Evolutionary conservation across 2,797 vertebrate species (phyloP), one percentile per base, ranked within the genome.

Genomic region (Coranthus polyacanthus): DNA sequence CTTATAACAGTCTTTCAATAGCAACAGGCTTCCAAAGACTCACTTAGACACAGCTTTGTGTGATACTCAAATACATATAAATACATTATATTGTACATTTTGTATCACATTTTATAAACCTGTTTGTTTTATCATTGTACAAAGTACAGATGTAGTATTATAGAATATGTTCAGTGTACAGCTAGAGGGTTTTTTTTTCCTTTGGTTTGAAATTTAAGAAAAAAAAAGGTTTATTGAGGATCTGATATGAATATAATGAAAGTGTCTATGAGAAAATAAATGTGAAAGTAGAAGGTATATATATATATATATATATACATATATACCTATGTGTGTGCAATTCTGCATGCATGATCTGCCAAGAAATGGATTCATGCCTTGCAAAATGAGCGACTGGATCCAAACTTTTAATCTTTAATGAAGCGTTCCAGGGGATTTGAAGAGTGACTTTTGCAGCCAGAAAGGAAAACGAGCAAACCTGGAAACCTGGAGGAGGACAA

Each of bases 1-100:
- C 54, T 76, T 70, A 55, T 47, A 83, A 68, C 50, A 63, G 37
- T 78, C 45, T 71, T 60, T 82, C 54, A 81, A 78, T 75, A 82
- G 72, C 68, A 73, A 87, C 81, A 84, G 61, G 78, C 85, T 88
- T 90, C 86, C 91, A 93, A 89, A 91, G 90, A 91, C 87, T 85
- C 61, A 75, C 54, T 58, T 21, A 41, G 53, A 82, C 73, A 63
- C 63, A 51, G 49, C 32, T 59, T 11, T 36, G 65, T 45, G 74
- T 82, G 70, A 21, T n/a, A 66, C 60, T 51, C 65, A 55, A 52
- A 74, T 42, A 81, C 36, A 69, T 68, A 77, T 49, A 68, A 75
- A 82, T 62, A 73, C 70, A 73, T 73, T 38, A 78, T 70, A 81
- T 67, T 86, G 71, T 88, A 87, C 55, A 91, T 93, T 93, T 93